A percentile compares a stretch with the other conserved stretches of the same genome.
Evolutionary conservation across 2,113 vertebrate species (phyloP).

Genomic region (Parotia lawesii): DNA sequence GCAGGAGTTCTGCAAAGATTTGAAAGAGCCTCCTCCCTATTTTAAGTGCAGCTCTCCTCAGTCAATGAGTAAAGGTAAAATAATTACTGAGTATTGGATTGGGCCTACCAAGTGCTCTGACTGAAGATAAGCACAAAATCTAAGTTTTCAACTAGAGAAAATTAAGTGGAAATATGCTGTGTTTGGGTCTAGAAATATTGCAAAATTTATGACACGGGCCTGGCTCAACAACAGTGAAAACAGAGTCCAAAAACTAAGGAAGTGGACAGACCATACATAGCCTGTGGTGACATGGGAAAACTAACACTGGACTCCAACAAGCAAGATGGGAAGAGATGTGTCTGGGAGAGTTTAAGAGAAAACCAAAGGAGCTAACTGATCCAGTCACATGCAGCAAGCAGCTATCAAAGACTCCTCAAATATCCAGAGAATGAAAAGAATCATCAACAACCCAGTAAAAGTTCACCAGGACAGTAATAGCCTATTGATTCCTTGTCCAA

Average conservation of each 20-base stretch:
- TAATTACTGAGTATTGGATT: background rate
- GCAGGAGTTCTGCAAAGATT: background rate
- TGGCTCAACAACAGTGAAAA: background rate
- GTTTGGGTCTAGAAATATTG: background rate
- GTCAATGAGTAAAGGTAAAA: background rate
- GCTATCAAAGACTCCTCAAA: background rate
- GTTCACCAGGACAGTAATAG: background rate
- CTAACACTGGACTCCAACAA: background rate
- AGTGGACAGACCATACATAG: background rate
- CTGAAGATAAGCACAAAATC: background rate
- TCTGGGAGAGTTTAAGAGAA: background rate
- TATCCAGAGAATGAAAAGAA: background rate
- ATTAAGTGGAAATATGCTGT: background rate
- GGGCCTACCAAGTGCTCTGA: background rate
- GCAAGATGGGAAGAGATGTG: background rate
- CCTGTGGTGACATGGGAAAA: background rate
- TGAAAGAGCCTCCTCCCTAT: background rate
- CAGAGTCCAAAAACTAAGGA: background rate
- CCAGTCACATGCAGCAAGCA: background rate
- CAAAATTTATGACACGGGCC: background rate
- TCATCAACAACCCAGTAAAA: background rate
- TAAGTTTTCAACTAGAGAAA: background rate
- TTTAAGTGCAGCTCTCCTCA: background rate
- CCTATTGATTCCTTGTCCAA: background rate
- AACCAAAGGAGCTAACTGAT: background rate